Evolutionary conservation across 2,113 vertebrate species (phyloP).

Genomic region (Brienomyrus brachyistius): DNA sequence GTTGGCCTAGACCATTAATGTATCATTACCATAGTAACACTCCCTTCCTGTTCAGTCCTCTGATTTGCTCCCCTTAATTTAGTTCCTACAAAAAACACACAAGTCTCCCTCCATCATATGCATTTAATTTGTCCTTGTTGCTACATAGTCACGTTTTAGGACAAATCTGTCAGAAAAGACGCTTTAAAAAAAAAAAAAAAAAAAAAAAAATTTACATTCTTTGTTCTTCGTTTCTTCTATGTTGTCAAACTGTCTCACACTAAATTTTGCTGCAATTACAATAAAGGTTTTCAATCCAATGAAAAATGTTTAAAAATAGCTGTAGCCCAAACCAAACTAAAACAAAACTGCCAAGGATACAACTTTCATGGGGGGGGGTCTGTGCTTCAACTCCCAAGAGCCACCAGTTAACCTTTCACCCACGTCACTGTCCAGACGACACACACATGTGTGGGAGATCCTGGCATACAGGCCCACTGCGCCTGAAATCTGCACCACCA

Average conservation of each 20-base stretch:
- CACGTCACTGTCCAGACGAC: neutral
- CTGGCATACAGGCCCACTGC: neutral
- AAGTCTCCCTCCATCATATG: too few relatives aligned
- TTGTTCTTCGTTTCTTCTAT: neutral
- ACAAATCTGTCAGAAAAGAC: neutral
- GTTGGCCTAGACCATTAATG: neutral
- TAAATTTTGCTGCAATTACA: neutral
- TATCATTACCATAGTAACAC: neutral
- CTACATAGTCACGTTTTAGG: neutral
- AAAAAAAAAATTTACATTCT: too few relatives aligned
- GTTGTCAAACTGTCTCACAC: neutral
- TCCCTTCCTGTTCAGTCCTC: neutral
- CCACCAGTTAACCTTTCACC: neutral
- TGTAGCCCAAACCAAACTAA: neutral
- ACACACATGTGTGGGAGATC: neutral
- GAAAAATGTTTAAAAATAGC: neutral
- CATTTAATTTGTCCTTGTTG: neutral
- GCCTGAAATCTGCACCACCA: neutral
- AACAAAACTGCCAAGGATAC: neutral
- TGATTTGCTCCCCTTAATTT: neutral
- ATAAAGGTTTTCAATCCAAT: neutral
- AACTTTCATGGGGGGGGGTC: neutral
- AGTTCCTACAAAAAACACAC: too few relatives aligned
- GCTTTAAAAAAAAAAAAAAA: too few relatives aligned
- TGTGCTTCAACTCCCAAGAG: neutral